Conservation (phyloP, 1,140 invertebrate species). For the Drosophila teissieri region DNA sequence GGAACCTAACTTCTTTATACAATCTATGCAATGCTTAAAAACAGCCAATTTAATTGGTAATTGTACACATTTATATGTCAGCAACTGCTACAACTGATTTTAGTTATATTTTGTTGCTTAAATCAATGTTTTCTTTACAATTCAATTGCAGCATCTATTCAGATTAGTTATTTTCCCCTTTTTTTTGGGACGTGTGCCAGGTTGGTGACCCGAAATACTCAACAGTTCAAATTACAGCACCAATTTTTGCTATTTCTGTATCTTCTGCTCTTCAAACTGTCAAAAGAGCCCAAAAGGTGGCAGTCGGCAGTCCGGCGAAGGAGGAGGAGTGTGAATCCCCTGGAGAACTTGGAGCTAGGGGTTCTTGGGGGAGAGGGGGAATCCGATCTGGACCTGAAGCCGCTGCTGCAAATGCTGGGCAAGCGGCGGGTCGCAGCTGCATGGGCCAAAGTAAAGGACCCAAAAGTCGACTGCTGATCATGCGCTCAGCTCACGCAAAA, state of each 20-base stretch:
- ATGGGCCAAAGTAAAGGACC: slow-evolving; percentile 31
- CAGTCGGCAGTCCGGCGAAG: slow-evolving; percentile 14
- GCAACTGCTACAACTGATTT: too few species aligned
- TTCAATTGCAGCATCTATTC: neutral
- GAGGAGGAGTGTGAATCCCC: slow-evolving; percentile 34
- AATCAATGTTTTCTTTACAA: neutral
- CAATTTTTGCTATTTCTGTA: slow-evolving; percentile 26
- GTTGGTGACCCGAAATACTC: slow-evolving; percentile 3
- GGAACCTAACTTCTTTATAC: neutral
- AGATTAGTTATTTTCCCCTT: neutral
- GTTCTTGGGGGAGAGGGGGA: neutral
- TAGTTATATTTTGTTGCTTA: too few species aligned
- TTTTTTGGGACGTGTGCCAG: slow-evolving; percentile 17
- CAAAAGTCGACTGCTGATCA: slow-evolving; percentile 71
- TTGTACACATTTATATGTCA: neutral
- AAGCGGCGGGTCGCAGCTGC: slow-evolving; percentile 50
- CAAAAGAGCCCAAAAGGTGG: slow-evolving; percentile 37
- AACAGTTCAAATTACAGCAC: slow-evolving; percentile 32
- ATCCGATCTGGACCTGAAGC: neutral
- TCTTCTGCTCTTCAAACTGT: slow-evolving; percentile 23
- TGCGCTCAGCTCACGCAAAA: slow-evolving; percentile 85
- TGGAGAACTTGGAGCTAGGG: neutral
- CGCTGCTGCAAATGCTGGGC: slow-evolving; percentile 1
- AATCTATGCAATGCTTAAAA: too few species aligned
- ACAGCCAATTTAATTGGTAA: too few species aligned